These are phyloP conservation scores for Heliangelus exortis DNA, from an alignment of 2,797 vertebrate species.

Conservation along the genomic window DNA sequence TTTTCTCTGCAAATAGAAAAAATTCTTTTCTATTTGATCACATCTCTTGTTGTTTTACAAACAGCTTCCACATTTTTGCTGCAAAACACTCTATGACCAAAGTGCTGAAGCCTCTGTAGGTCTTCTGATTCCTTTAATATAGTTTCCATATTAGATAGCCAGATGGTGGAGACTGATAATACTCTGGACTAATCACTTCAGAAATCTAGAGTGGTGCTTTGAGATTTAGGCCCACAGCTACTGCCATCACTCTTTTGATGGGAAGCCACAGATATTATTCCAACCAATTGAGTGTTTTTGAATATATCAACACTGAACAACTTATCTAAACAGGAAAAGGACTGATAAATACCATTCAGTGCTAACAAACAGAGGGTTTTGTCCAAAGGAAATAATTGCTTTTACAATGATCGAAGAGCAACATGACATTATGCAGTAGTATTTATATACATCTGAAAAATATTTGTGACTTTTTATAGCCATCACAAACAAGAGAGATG, in stretches of 20 bases:
- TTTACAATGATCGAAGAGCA: constrained; percentile 16
- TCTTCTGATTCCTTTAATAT: constrained; percentile 71
- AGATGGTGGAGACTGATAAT: constrained; percentile 83
- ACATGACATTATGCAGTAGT: neutral
- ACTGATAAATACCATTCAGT: constrained; percentile 56
- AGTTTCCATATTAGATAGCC: constrained; percentile 75
- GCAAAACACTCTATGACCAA: neutral
- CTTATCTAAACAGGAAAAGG: constrained; percentile 67
- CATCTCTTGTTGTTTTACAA: neutral
- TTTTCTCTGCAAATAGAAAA: neutral
- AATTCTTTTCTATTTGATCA: neutral
- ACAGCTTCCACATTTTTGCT: neutral
- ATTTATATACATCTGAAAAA: neutral
- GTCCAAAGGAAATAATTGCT: constrained; percentile 15
- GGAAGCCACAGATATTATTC: constrained; percentile 9
- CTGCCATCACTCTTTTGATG: constrained; percentile 49
- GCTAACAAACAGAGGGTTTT: constrained; percentile 35
- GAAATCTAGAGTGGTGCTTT: constrained; percentile 76
- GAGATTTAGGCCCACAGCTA: constrained; percentile 73
- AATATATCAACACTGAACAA: constrained; percentile 34
- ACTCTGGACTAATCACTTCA: constrained; percentile 80
- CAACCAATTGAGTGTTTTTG: constrained; percentile 50
- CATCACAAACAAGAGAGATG: neutral
- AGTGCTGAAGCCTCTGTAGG: constrained; percentile 15
- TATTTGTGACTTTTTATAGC: neutral